Conservation (phyloP, 2,797 vertebrate genomes). For the Notolepis coatsorum region DNA sequence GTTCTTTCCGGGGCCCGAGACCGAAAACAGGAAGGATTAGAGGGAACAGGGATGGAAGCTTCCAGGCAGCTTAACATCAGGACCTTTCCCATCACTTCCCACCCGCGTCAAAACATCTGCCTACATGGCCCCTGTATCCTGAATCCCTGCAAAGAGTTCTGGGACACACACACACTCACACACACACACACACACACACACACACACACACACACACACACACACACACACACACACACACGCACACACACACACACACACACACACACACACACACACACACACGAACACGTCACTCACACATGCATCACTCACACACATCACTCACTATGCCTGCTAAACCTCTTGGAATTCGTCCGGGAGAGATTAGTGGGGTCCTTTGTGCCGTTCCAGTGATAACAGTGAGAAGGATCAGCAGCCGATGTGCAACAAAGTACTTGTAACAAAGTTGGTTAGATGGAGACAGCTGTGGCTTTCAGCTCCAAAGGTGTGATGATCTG, state of each 20-base stretch:
- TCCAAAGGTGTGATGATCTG: slow-evolving; percentile 19
- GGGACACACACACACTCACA: no score
- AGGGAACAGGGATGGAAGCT: slow-evolving; percentile 15
- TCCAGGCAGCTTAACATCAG: slow-evolving; percentile 43
- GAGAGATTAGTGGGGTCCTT: slow-evolving; percentile 6
- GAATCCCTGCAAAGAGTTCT: no score
- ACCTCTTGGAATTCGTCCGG: not conserved
- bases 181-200: no score
- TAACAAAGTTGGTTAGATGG: not conserved
- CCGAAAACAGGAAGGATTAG: slow-evolving; percentile 36
- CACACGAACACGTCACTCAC: no score
- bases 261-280: no score
- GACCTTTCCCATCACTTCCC: slow-evolving; percentile 55
- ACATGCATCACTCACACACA: slow-evolving; percentile 1
- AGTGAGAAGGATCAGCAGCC: slow-evolving; percentile 10
- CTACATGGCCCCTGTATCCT: no score
- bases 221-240: no score
- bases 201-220: no score
- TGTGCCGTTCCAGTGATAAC: not conserved
- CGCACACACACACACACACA: no score
- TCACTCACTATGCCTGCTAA: slow-evolving; percentile 16
- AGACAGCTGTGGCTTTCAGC: slow-evolving; percentile 35
- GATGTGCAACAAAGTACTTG: no score
- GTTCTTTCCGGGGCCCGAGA: not conserved
- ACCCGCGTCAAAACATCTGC: slow-evolving; percentile 12